These are phyloP conservation scores for Automeris io DNA, from an alignment of 2,888 invertebrate species.

Conservation along the genomic window DNA sequence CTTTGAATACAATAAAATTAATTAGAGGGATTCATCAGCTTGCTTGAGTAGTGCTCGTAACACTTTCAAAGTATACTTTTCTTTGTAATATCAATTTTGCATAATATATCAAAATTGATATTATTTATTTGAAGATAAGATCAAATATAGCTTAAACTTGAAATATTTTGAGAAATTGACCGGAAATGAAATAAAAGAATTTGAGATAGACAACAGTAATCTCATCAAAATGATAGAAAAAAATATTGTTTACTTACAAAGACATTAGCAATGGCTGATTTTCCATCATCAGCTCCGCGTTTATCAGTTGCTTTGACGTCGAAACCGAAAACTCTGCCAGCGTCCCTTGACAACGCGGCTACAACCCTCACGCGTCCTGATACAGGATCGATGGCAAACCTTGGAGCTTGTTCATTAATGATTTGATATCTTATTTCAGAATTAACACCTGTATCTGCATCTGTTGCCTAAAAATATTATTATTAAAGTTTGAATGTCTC, in stretches of 20 bases:
- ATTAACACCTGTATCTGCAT: constrained; percentile 85
- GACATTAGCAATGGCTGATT: constrained; percentile 89
- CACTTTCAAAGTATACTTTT: too few species aligned
- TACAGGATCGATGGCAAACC: constrained; percentile 86
- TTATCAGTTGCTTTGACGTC: constrained; percentile 92
- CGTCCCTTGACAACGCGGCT: constrained; percentile 81
- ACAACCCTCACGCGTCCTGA: constrained; percentile 86
- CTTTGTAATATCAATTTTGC: too few species aligned
- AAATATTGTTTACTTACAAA: constrained; percentile 79
- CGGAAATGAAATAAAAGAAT: too few species aligned
- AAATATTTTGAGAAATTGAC: too few species aligned
- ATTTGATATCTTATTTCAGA: constrained; percentile 89
- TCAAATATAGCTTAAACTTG: too few species aligned
- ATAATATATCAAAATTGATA: too few species aligned
- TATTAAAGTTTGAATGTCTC: too few species aligned
- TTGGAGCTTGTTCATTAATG: constrained; percentile 83
- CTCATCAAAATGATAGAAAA: background rate
- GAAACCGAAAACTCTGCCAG: constrained; percentile 88
- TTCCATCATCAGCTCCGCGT: constrained; percentile 87
- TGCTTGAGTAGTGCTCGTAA: too few species aligned
- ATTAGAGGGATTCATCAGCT: too few species aligned
- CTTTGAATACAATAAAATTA: too few species aligned
- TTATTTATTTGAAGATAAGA: too few species aligned
- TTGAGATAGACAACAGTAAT: background rate
- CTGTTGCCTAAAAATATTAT: constrained; percentile 77